phyloP scores from a whole-genome alignment of 2,113 vertebrate genomes.

The Lamprotornis superbus region DNA sequence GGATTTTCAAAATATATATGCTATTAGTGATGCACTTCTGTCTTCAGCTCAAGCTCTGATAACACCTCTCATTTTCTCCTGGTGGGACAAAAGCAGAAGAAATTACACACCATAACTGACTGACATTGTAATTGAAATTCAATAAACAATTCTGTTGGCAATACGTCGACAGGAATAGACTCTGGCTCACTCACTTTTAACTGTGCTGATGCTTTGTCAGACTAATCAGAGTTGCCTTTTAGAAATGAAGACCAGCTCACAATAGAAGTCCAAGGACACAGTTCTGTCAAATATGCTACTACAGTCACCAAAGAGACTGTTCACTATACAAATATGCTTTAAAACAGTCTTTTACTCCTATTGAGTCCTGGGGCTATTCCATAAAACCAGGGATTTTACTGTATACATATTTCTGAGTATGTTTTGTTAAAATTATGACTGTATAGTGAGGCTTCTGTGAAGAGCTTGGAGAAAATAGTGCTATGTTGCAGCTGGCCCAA shows the following conservation, averaged over 20 bases:
- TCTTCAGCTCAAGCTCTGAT: not conserved
- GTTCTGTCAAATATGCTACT: not conserved
- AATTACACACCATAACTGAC: not conserved
- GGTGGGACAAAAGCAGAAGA: not conserved
- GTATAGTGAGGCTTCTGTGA: conserved; percentile 9
- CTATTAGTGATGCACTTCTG: not conserved
- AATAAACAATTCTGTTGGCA: not conserved
- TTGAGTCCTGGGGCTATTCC: not conserved
- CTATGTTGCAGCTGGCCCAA: conserved; percentile 36
- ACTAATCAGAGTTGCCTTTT: not conserved
- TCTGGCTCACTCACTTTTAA: not conserved
- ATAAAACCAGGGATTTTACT: conserved; percentile 3
- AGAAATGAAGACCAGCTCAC: not conserved
- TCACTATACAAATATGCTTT: not conserved
- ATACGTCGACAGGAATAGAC: not conserved
- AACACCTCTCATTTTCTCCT: not conserved
- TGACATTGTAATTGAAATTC: conserved; percentile 21
- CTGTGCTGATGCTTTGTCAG: not conserved
- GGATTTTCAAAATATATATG: not conserved
- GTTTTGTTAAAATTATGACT: conserved; percentile 27
- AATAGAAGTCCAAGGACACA: not conserved
- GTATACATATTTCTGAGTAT: not conserved
- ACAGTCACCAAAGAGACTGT: not conserved
- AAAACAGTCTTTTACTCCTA: not conserved
- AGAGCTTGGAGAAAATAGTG: conserved; percentile 27